phyloP scores from a whole-genome alignment of 92 coral and sea anemone species.

The Bergia sp. region DNA sequence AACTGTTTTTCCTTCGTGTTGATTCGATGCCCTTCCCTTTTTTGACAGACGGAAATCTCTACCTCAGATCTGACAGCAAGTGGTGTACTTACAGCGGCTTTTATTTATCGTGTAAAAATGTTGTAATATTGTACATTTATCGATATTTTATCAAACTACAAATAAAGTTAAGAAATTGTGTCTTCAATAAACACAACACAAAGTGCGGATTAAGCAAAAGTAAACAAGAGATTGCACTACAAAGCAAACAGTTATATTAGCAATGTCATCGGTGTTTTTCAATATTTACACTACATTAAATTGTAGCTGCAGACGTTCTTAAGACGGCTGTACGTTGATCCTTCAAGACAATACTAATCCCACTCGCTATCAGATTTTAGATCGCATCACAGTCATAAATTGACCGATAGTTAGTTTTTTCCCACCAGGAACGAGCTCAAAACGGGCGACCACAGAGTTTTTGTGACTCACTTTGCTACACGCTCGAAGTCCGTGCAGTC shows the following conservation, averaged over 20 bases:
- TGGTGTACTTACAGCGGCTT: constrained; percentile 17
- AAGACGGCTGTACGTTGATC: background rate
- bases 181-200: constrained; percentile 10
- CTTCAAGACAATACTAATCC: constrained; percentile 27
- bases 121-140: constrained; percentile 39
- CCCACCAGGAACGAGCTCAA: background rate
- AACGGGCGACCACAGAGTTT: background rate
- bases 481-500: constrained; percentile 15
- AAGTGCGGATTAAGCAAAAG: constrained; percentile 42
- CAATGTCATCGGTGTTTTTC: constrained; percentile 1
- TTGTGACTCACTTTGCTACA: constrained; percentile 23
- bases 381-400: constrained; percentile 40
- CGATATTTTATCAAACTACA: constrained; percentile 37
- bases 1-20: constrained; percentile 35
- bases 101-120: constrained; percentile 24
- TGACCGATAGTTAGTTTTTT: constrained; percentile 16
- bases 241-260: constrained; percentile 27
- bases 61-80: constrained; percentile 32
- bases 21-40: background rate
- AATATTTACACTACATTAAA: constrained; percentile 34
- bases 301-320: constrained; percentile 1
- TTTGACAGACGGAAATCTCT: constrained; percentile 43
- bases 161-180: constrained; percentile 31
- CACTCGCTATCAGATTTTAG: constrained; percentile 39
- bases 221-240: constrained; percentile 25